A percentile compares a stretch with the other conserved stretches of the same genome.
These are phyloP conservation scores for Drosophila tani DNA, from an alignment of 1,140 invertebrate species.

Conservation along the genomic window DNA sequence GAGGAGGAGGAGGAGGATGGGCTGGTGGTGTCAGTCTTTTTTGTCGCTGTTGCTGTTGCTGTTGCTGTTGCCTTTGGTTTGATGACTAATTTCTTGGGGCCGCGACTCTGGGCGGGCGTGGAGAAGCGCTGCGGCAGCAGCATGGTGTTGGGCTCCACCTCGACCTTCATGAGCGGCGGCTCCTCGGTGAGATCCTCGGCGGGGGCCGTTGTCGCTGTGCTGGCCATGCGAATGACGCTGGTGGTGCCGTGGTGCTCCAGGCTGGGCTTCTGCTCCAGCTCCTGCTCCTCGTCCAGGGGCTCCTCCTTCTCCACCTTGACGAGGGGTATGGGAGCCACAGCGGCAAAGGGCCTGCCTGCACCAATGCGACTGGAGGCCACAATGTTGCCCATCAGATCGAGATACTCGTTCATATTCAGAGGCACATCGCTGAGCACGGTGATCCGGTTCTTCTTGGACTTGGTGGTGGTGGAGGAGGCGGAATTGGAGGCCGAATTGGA, in stretches of 20 bases:
- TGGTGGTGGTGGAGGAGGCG: slow-evolving; percentile 31
- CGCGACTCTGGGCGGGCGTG: slow-evolving; percentile 60
- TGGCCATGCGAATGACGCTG: slow-evolving; percentile 82
- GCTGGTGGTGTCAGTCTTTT: slow-evolving; percentile 68
- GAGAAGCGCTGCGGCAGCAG: slow-evolving; percentile 57
- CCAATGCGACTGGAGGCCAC: slow-evolving; percentile 79
- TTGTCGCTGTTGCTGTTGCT: slow-evolving; percentile 38
- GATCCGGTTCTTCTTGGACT: slow-evolving; percentile 77
- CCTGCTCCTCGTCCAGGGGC: slow-evolving; percentile 69
- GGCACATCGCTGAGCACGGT: slow-evolving; percentile 82
- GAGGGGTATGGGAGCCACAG: slow-evolving; percentile 70
- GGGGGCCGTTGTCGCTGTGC: slow-evolving; percentile 49
- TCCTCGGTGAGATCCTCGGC: slow-evolving; percentile 71
- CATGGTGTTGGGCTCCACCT: slow-evolving; percentile 60
- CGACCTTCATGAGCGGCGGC: slow-evolving; percentile 64
- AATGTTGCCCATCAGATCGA: slow-evolving; percentile 81
- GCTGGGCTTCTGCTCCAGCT: slow-evolving; percentile 58
- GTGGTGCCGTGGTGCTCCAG: slow-evolving; percentile 66
- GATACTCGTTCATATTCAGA: slow-evolving; percentile 81
- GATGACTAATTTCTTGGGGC: slow-evolving; percentile 82
- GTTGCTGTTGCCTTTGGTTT: slow-evolving; percentile 75
- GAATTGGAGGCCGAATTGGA: slow-evolving; percentile 48
- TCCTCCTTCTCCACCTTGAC: slow-evolving; percentile 82
- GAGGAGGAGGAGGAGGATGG: background rate
- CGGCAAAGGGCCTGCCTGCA: slow-evolving; percentile 59